phyloP scores from a whole-genome alignment of 2,797 vertebrate genomes.

The Myotis myotis region DNA sequence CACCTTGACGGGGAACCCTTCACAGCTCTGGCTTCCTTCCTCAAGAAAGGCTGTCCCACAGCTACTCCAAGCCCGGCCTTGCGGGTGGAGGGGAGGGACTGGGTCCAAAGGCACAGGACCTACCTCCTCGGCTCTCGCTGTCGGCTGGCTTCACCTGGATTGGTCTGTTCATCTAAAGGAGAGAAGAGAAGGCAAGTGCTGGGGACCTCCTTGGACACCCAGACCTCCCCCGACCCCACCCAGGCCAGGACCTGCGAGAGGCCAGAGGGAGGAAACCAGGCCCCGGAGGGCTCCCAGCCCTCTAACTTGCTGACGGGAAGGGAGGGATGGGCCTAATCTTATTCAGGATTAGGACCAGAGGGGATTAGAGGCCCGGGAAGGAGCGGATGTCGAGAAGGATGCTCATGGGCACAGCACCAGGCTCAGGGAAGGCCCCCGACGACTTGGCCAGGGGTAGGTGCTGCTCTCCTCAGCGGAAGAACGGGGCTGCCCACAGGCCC shows the following conservation, averaged over 20 bases:
- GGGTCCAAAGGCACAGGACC: slow-evolving; percentile 53
- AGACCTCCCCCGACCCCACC: neutral
- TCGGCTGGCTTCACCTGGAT: slow-evolving; percentile 94
- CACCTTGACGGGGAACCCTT: neutral
- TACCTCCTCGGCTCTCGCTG: slow-evolving; percentile 93
- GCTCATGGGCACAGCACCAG: neutral
- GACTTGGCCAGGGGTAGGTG: neutral
- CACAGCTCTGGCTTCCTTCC: neutral
- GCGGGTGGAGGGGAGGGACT: neutral
- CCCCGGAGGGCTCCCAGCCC: neutral
- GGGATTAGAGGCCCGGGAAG: neutral
- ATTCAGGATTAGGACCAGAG: neutral
- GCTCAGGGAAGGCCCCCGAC: neutral
- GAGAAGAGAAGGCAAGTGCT: slow-evolving; percentile 49
- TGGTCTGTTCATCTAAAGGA: slow-evolving; percentile 91
- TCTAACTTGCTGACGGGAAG: neutral
- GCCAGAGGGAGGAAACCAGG: neutral
- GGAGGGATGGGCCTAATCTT: neutral
- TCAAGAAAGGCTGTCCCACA: neutral
- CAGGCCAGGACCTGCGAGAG: neutral
- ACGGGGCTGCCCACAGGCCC: neutral
- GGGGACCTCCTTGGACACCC: neutral
- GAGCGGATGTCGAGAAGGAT: neutral
- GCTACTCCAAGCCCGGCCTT: neutral
- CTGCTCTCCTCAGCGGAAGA: neutral